phyloP scores from a whole-genome alignment of 2,797 vertebrate genomes.

The Acipenser oxyrinchus region DNA sequence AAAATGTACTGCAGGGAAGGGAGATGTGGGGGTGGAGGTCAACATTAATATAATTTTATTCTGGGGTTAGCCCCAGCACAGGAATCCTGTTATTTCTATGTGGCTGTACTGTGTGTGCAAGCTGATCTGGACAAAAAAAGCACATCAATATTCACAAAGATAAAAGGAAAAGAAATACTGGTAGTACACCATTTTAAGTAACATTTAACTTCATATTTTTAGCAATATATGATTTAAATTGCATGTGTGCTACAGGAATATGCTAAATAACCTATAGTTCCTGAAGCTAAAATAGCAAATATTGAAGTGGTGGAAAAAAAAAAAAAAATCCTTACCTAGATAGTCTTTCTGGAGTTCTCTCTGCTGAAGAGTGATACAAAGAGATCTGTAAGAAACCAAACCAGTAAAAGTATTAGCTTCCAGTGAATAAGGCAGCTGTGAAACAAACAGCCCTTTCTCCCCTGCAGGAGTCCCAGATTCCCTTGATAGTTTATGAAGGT shows the following conservation, averaged over 20 bases:
- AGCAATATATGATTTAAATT: no score
- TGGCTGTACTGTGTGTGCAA: no score
- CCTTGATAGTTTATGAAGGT: background rate
- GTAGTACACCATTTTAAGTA: no score
- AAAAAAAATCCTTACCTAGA: conserved; percentile 70
- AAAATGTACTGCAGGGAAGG: background rate
- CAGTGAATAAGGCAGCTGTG: conserved; percentile 23
- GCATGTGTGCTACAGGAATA: background rate
- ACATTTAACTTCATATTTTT: no score
- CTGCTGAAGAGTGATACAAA: conserved; percentile 70
- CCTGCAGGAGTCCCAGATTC: background rate
- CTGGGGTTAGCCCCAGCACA: no score
- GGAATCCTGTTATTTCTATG: no score
- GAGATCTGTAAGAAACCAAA: conserved; percentile 75
- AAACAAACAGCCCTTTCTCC: background rate
- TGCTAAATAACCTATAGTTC: background rate
- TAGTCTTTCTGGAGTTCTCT: conserved; percentile 76
- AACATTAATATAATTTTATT: no score
- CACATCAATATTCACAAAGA: no score
- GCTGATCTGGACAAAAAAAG: no score
- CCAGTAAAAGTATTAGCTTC: conserved; percentile 40
- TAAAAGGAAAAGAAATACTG: no score
- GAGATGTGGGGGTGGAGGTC: background rate
- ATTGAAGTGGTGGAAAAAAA: conserved; percentile 8
- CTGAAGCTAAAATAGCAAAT: conserved; percentile 7